A percentile compares a stretch with the other conserved stretches of the same genome.
phyloP scores from a whole-genome alignment of 2,888 invertebrate genomes.

The Clitarchus hookeri region DNA sequence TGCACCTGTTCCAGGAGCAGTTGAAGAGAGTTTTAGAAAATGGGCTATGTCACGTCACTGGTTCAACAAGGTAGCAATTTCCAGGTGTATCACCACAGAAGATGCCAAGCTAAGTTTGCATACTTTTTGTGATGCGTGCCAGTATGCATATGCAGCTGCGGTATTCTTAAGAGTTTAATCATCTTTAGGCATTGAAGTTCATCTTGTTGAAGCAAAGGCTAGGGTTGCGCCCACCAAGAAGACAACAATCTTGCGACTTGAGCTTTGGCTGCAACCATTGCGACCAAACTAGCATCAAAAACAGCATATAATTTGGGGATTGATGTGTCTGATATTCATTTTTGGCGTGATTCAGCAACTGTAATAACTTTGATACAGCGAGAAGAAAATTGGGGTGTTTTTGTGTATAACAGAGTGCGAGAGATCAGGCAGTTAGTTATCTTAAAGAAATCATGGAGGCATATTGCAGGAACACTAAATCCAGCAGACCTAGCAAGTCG shows the following conservation, averaged over 20 bases:
- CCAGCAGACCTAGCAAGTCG: conserved; percentile 44
- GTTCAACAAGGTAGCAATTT: neutral
- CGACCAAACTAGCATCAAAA: too few species aligned
- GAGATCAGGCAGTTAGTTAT: conserved; percentile 33
- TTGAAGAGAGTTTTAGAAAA: neutral
- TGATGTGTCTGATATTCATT: conserved; percentile 42
- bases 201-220: too few species aligned
- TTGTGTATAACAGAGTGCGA: conserved; percentile 42
- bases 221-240: too few species aligned
- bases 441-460: conserved; percentile 39
- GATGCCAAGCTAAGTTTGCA: neutral
- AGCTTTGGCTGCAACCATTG: too few species aligned
- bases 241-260: too few species aligned
- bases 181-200: too few species aligned
- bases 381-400: conserved; percentile 41
- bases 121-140: conserved; percentile 5
- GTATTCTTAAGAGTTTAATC: too few species aligned
- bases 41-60: neutral
- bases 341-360: neutral
- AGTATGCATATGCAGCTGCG: too few species aligned
- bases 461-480: conserved; percentile 43
- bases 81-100: neutral
- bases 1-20: neutral
- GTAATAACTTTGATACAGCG: conserved; percentile 40
- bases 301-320: neutral